These are phyloP conservation scores for Agraylea sexmaculata DNA, from an alignment of 1,140 invertebrate genomes.

Conservation along the genomic window DNA sequence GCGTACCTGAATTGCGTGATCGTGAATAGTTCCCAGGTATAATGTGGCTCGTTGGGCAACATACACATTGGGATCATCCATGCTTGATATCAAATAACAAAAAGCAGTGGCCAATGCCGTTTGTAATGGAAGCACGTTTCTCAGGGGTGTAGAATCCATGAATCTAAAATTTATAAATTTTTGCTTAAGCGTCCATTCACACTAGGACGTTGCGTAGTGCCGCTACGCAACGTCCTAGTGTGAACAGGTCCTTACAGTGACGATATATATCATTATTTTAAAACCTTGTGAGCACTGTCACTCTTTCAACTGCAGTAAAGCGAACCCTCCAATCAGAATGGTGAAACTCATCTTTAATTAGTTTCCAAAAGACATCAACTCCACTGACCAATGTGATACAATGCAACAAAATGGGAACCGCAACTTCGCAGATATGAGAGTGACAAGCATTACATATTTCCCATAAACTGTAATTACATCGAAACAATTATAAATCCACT, in stretches of 20 bases:
- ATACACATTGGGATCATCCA: slow-evolving; percentile 91
- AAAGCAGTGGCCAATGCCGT: slow-evolving; percentile 93
- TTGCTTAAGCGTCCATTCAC: background rate
- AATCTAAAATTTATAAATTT: slow-evolving; percentile 45
- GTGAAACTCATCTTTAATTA: slow-evolving; percentile 90
- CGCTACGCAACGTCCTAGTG: background rate
- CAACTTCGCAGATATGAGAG: slow-evolving; percentile 82
- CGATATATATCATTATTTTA: background rate
- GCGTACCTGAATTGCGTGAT: slow-evolving; percentile 61
- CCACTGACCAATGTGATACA: slow-evolving; percentile 87
- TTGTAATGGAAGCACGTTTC: slow-evolving; percentile 73
- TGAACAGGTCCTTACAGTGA: background rate
- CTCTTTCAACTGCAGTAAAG: slow-evolving; percentile 88
- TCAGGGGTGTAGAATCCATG: slow-evolving; percentile 78
- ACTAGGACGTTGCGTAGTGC: too few species aligned
- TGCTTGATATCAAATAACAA: slow-evolving; percentile 89
- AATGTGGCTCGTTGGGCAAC: slow-evolving; percentile 89
- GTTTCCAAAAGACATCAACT: slow-evolving; percentile 87
- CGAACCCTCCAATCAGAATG: slow-evolving; percentile 77
- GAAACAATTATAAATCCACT: background rate
- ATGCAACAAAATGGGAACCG: slow-evolving; percentile 85
- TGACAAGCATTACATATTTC: slow-evolving; percentile 83
- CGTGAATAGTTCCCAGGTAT: slow-evolving; percentile 89
- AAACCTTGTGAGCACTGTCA: slow-evolving; percentile 70
- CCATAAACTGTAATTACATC: slow-evolving; percentile 66